Evolutionary conservation across 2,888 invertebrate species (phyloP).

Genomic region (Protonemura montana): DNA sequence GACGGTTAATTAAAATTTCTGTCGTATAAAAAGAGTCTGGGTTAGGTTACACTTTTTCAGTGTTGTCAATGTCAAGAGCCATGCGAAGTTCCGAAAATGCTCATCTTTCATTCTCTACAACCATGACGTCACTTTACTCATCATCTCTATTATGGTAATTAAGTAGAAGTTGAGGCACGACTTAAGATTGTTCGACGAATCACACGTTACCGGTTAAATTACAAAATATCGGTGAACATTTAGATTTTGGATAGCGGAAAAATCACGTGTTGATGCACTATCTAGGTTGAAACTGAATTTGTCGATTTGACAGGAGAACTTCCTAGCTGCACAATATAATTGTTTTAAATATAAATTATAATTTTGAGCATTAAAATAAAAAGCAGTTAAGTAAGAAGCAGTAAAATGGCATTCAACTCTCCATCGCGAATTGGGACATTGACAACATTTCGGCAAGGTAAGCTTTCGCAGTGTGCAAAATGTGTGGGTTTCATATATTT

Average conservation of each 20-base stretch:
- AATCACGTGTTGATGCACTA: not conserved
- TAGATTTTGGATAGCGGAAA: not conserved
- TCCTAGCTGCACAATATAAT: not conserved
- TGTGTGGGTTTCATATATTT: not conserved
- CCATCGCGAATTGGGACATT: not conserved
- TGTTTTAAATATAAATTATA: not conserved
- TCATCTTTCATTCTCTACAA: not conserved
- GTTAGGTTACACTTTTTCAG: no score
- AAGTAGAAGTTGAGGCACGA: constrained; percentile 9
- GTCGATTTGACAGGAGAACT: not conserved
- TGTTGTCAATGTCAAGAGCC: no score
- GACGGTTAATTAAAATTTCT: no score
- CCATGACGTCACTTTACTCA: constrained; percentile 17
- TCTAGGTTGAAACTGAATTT: not conserved
- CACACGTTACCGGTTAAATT: not conserved
- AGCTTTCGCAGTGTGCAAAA: not conserved
- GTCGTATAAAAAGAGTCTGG: no score
- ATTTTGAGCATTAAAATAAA: not conserved
- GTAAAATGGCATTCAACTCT: constrained; percentile 7
- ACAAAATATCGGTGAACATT: not conserved
- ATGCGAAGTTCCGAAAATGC: not conserved
- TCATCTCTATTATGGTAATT: constrained; percentile 9
- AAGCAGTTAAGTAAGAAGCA: no score
- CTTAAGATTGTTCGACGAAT: constrained; percentile 8
- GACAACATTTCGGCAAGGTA: constrained; percentile 9